Base-by-base conservation (phyloP, 2,888 invertebrate species). In the Tetanocera ferruginea region DNA sequence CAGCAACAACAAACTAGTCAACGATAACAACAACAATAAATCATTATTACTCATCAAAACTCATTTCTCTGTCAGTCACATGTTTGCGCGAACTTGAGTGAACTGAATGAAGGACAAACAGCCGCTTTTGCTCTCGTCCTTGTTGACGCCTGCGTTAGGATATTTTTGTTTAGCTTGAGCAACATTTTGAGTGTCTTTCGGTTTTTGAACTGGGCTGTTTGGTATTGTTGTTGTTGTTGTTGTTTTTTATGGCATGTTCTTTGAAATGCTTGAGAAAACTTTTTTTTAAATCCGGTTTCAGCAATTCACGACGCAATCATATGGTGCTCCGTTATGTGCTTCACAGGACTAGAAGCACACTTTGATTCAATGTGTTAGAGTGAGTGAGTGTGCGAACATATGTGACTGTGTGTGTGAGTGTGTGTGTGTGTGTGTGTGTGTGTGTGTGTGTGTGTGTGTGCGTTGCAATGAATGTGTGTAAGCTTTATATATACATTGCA, bases 101-200 rank as follows among this genome's bases (percentile, higher is more conserved):
- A 57, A 57, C 37, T 37, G 37, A 37, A 8, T 8, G 8, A 37
- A 57, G 57, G 23, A 6, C 0, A 23, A 23, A 3, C 23, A 11
- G 4, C 17, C 55, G 17, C 23, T 4, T 55, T 55, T 19, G 3
- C 57, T 25, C 23, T 57, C 5, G 23, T 57, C n/a, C 25, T 23
- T 60, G 60, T 11, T 60, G 60, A 23, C 60, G 60, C 60, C 25
- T 60, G 60, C 60, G 60, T 28, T 25, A 60, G 60, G 60, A 60
- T 25, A 23, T 57, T 25, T 23, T 25, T 28, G 14, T 6, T 28
- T 28, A 55, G 55, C 19, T 60, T 60, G 60, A 60, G 28, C 60
- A 60, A 60, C 9, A 60, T 5, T 23, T 25, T 60, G 60, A 25
- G 8, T 57, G 25, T 11, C 60, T 14, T 43, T 43, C 1, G 43